phyloP scores from a whole-genome alignment of 2,113 vertebrate genomes.

The Antigone vipio region DNA sequence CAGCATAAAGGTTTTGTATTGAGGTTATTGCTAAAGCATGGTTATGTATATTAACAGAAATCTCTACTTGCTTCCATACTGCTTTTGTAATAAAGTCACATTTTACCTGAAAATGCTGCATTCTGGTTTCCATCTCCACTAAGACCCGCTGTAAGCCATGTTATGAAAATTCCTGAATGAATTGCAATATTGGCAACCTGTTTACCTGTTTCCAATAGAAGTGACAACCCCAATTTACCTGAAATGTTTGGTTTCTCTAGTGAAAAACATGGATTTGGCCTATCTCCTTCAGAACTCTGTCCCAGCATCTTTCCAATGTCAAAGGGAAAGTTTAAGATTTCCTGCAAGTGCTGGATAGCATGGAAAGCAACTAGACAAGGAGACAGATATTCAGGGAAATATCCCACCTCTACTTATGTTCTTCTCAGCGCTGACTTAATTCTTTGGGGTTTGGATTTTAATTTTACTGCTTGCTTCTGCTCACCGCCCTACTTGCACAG shows the following conservation, averaged over 20 bases:
- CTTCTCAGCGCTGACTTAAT: background rate
- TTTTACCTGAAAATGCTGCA: background rate
- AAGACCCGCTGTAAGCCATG: background rate
- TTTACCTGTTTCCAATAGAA: slow-evolving; percentile 1
- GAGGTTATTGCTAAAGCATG: background rate
- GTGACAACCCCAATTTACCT: background rate
- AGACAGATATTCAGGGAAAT: background rate
- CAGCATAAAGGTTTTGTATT: background rate
- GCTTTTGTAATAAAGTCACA: background rate
- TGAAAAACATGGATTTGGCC: background rate
- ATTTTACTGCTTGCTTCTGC: background rate
- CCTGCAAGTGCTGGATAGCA: background rate
- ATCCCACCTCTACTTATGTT: background rate
- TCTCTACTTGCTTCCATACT: background rate
- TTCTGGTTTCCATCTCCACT: slow-evolving; percentile 3
- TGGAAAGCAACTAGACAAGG: background rate
- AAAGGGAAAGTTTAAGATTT: background rate
- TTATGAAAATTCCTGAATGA: background rate
- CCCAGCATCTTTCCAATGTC: background rate
- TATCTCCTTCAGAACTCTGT: background rate
- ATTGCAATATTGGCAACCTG: background rate
- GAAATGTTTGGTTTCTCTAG: background rate
- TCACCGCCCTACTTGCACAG: background rate
- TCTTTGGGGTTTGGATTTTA: background rate
- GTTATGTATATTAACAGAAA: background rate